Evolutionary conservation across 2,797 vertebrate genomes (phyloP).

Genomic region (Poecilia picta): DNA sequence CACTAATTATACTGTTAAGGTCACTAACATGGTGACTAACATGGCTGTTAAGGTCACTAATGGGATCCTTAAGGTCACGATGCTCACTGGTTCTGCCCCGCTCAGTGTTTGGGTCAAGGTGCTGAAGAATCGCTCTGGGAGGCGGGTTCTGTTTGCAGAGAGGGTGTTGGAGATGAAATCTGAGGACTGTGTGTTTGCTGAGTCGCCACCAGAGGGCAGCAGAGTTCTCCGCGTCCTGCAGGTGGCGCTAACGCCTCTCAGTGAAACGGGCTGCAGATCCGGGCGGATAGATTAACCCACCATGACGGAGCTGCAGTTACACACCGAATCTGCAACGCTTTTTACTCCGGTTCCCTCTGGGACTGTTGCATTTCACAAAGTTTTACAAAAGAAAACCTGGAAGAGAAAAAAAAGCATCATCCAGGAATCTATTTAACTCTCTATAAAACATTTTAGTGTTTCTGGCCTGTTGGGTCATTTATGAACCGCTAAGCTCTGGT

Average conservation of each 20-base stretch:
- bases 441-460: neutral
- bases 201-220: conserved; percentile 42
- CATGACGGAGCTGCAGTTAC: conserved; percentile 5
- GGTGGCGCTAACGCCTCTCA: too few relatives aligned
- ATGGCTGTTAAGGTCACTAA: neutral
- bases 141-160: too few relatives aligned
- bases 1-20: too few relatives aligned
- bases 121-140: too few relatives aligned
- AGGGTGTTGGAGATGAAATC: too few relatives aligned
- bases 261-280: neutral
- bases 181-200: neutral
- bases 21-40: neutral
- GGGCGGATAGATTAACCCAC: neutral
- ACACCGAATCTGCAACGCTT: neutral
- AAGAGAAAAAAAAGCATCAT: neutral
- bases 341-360: neutral
- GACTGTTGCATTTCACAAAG: too few relatives aligned
- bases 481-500: too few relatives aligned
- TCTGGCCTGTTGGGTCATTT: neutral
- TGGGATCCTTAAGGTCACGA: too few relatives aligned
- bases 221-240: conserved; percentile 9
- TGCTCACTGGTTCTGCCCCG: too few relatives aligned
- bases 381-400: neutral
- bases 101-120: too few relatives aligned
- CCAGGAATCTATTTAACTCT: neutral